phyloP scores from a whole-genome alignment of 1,140 invertebrate genomes.

The Leptonema lineaticorne region DNA sequence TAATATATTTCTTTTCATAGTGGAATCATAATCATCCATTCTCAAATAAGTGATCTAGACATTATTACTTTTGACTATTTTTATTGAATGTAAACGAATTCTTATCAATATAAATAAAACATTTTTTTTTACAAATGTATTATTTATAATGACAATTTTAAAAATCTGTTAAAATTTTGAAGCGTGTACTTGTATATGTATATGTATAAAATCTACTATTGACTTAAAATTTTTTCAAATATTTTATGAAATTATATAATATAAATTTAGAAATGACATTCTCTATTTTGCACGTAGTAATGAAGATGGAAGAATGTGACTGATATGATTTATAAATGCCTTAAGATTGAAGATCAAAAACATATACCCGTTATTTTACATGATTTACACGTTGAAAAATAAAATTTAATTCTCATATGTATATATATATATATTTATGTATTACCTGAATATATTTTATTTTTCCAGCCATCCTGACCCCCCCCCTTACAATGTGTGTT shows the following conservation, averaged over 20 bases:
- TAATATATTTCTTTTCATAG: no score
- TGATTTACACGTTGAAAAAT: background rate
- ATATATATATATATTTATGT: slow-evolving; percentile 1
- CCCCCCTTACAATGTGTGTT: background rate
- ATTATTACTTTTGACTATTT: no score
- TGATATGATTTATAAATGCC: slow-evolving; percentile 11
- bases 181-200: background rate
- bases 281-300: background rate
- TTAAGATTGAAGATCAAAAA: background rate
- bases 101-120: no score
- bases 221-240: no score
- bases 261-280: background rate
- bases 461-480: no score
- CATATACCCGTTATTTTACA: background rate
- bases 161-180: background rate
- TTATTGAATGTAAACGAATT: no score
- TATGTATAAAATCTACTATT: background rate
- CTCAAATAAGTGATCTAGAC: no score
- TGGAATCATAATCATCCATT: no score
- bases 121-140: no score
- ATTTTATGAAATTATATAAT: no score
- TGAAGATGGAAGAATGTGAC: slow-evolving; percentile 13
- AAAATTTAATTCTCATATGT: background rate
- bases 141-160: background rate
- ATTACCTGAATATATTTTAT: background rate